A percentile compares a stretch with the other conserved stretches of the same genome.
Conservation (phyloP, 2,113 vertebrate species). For the Cinclus mexicanus region DNA sequence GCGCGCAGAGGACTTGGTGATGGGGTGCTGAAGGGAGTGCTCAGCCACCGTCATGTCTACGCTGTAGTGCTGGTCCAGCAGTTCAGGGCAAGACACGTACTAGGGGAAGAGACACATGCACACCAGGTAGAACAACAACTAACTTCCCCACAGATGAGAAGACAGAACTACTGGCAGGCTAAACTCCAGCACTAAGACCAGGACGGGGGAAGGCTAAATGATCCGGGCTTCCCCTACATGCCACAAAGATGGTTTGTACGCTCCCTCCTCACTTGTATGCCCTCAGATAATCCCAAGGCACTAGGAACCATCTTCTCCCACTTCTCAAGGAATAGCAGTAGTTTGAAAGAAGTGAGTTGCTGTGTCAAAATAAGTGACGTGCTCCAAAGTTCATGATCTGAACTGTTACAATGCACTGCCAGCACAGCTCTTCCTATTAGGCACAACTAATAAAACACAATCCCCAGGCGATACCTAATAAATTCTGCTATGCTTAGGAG, state of each 20-base stretch:
- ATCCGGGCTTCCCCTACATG: background rate
- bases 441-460: background rate
- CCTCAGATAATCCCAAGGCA: background rate
- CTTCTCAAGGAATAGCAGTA: background rate
- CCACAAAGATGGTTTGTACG: background rate
- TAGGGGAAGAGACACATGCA: slow-evolving; percentile 13
- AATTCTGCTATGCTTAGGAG: background rate
- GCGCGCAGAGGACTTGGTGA: slow-evolving; percentile 84
- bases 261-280: background rate
- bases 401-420: background rate
- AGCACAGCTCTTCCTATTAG: background rate
- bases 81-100: slow-evolving; percentile 90
- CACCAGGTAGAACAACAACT: background rate
- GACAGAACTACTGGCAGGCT: background rate
- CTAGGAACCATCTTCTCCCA: background rate
- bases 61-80: slow-evolving; percentile 86
- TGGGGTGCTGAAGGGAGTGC: slow-evolving; percentile 84
- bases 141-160: background rate
- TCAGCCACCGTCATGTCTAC: slow-evolving; percentile 80
- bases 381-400: background rate
- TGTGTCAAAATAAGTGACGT: background rate
- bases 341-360: background rate
- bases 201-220: background rate
- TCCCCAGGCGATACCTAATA: accelerated
- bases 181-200: background rate